phyloP scores from a whole-genome alignment of 1,140 invertebrate species.

The Musca domestica region DNA sequence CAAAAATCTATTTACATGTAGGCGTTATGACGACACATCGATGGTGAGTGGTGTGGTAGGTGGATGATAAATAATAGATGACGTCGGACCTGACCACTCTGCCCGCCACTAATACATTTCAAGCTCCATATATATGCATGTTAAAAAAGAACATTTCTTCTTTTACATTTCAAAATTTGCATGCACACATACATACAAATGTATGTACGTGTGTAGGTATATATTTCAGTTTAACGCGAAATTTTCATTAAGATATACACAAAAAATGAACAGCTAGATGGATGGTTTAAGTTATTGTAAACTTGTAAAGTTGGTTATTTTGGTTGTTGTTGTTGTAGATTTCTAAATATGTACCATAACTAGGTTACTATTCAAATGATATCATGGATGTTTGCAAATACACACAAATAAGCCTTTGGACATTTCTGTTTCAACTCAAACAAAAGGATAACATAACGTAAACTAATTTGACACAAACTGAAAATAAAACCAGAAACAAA shows the following conservation, averaged over 20 bases:
- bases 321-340: background rate
- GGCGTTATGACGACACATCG: too few species aligned
- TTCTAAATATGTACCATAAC: background rate
- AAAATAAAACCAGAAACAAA: constrained; percentile 31
- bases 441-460: background rate
- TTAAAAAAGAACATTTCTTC: background rate
- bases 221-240: constrained; percentile 25
- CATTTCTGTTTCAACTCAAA: constrained; percentile 23
- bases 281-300: too few species aligned
- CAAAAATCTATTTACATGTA: too few species aligned
- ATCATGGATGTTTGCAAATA: constrained; percentile 50
- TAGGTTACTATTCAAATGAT: constrained; percentile 4
- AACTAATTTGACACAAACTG: constrained; percentile 30
- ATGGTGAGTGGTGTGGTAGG: too few species aligned
- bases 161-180: constrained; percentile 8
- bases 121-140: constrained; percentile 30
- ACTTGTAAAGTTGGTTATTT: background rate
- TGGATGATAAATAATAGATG: too few species aligned
- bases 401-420: constrained; percentile 46
- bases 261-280: constrained; percentile 20
- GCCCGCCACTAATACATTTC: constrained; percentile 39
- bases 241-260: constrained; percentile 52
- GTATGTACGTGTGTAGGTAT: too few species aligned
- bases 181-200: constrained; percentile 28
- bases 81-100: constrained; percentile 16